A percentile compares a stretch with the other conserved stretches of the same genome.
Evolutionary conservation across 2,113 vertebrate genomes (phyloP).

Genomic region (Litocranius walleri): DNA sequence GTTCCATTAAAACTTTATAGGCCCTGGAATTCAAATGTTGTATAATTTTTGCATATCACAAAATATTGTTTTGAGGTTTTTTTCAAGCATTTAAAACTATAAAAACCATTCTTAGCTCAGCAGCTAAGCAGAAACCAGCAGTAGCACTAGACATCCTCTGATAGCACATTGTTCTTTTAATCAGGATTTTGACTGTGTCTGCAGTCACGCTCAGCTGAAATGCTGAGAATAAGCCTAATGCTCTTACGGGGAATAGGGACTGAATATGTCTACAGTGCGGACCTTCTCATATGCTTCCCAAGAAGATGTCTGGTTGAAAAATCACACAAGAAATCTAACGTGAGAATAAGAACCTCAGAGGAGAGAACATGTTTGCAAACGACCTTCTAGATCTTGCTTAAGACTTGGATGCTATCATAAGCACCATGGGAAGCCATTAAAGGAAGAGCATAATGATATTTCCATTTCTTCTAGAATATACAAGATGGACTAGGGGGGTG

Average conservation of each 20-base stretch:
- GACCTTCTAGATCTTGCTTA: background rate
- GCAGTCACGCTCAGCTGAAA: background rate
- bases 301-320: background rate
- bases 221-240: background rate
- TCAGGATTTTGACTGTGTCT: background rate
- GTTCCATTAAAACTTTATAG: background rate
- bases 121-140: background rate
- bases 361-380: background rate
- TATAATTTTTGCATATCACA: background rate
- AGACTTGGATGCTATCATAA: background rate
- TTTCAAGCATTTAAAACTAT: background rate
- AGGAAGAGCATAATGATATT: background rate
- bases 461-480: background rate
- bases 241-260: fast-evolving
- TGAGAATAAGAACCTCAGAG: background rate
- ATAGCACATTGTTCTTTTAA: background rate
- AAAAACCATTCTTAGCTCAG: background rate
- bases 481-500: background rate
- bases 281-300: background rate
- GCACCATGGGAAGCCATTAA: background rate
- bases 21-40: background rate
- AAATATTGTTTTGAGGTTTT: background rate
- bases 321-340: background rate
- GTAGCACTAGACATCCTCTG: background rate
- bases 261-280: background rate